A percentile compares a stretch with the other conserved stretches of the same genome.
Conservation (phyloP, 2,797 vertebrate genomes). For the Epinephelus awoara region DNA sequence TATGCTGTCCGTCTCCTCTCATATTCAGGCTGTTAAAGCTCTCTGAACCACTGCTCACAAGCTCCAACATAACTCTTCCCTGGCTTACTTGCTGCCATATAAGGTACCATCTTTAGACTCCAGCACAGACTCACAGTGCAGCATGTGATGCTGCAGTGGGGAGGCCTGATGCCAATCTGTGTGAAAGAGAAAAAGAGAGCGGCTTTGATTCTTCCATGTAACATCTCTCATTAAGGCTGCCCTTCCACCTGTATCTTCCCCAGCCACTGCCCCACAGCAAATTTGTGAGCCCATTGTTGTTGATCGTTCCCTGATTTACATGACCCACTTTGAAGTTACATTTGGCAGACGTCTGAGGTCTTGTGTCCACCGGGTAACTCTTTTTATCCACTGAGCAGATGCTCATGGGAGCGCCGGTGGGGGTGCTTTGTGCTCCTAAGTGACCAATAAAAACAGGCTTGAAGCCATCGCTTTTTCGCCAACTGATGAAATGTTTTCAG, state of each 20-base stretch:
- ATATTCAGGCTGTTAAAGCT: constrained; percentile 32
- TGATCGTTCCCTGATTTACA: constrained; percentile 49
- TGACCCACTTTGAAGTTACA: constrained; percentile 58
- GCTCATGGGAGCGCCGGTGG: constrained; percentile 31
- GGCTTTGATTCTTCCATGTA: constrained; percentile 35
- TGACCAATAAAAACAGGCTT: constrained; percentile 46
- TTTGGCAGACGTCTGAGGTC: constrained; percentile 44
- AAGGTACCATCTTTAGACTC: constrained; percentile 71
- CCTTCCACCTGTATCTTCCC: constrained; percentile 43
- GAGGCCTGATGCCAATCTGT: constrained; percentile 31
- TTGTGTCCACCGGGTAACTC: constrained; percentile 33
- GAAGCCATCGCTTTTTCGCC: background rate
- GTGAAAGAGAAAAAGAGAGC: constrained; percentile 15
- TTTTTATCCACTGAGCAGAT: constrained; percentile 46
- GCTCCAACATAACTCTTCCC: constrained; percentile 42
- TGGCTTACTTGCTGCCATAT: constrained; percentile 72
- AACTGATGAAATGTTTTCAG: constrained; percentile 21
- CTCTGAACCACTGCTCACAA: constrained; percentile 31
- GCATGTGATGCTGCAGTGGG: constrained; percentile 41
- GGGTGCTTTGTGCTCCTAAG: constrained; percentile 30
- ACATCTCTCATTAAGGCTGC: constrained; percentile 45
- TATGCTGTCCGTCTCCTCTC: constrained; percentile 14
- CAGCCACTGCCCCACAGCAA: background rate
- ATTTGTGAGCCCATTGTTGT: constrained; percentile 35
- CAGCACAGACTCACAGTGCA: constrained; percentile 23